Evolutionary conservation across 2,797 vertebrate species (phyloP), one percentile per base, ranked within the genome.

Genomic region (Avahi laniger): DNA sequence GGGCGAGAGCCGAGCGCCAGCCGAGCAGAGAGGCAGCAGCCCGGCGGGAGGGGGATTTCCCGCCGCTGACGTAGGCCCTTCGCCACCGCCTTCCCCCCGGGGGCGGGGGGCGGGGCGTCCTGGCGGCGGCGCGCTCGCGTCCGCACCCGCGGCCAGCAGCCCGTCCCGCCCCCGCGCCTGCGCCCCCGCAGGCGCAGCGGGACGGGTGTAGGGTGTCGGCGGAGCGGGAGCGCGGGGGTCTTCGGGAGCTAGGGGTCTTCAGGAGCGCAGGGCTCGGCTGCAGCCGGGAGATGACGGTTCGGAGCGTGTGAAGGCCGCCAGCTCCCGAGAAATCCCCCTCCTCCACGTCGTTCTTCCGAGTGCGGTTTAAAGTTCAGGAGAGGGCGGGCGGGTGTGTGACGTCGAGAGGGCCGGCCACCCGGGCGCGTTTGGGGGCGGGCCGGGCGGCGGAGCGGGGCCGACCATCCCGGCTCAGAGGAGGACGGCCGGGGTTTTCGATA

Each of bases 301-400:
- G 0, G 61, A 38, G 81, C 84, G 85, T 46, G 91, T 59, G 46
- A 57, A 59, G 95, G 80, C 78, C 30, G 54, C 26, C 5, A 8
- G 82, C 54, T n/a, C 15, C 54, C 0, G 54, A 96, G 91, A 98
- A 98, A 97, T 97, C 97, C 97, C 97, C 97, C 97, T 96, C 97
- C 97, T 88, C 97, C 97, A 48, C 96, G 61, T 76, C n/a, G 95
- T 89, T 67, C 97, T 78, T 22, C n/a, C 1, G 85, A 87, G 94
- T 61, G 78, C 57, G 17, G 65, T 63, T 89, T 93, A 57, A 92
- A 97, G 96, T 94, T 94, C 96, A 80, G 96, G 50, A 78, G 94
- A 50, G 5, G 89, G 92, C 79, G 93, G 93, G 93, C 72, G 89
- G 86, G 48, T 12, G 50, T 30, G 65, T 96, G 97, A 96, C 95